Evolutionary conservation across 1,140 invertebrate species (phyloP), one percentile per base, ranked within the genome.

Genomic region (Drosophila lowei): DNA sequence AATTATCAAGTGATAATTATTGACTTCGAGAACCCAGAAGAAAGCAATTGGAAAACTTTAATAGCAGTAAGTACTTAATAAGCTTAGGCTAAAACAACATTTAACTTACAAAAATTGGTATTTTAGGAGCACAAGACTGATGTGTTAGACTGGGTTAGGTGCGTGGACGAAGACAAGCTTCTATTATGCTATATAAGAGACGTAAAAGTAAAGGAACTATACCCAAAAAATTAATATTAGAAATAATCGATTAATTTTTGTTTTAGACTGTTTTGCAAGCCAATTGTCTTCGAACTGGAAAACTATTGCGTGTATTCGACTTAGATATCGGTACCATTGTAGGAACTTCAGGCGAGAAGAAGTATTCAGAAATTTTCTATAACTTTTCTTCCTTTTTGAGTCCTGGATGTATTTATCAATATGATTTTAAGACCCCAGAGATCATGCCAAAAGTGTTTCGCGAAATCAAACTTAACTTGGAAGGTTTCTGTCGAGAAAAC

Each of bases 341-440:
- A 25, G 95, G 95, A 1, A 96, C 97, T 80, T 96, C 96, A 6
- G 98, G 97, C 6, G 95, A 97, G 81, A 96, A 95, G 84, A 94
- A 96, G 72, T 95, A 97, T 77, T 94, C 93, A 0, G 97, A 99
- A 93, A 95, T 99, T 67, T 99, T 99, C 92, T 99, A 97, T 91
- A 94, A 96, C 75, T 98, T 99, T 90, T 95, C 95, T 46, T 99
- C 98, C 0, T 99, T 99, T 92, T 93, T 99, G 16, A 97, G 95
- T 46, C 98, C 99, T 15, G 96, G 96, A 16, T 77, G 74, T 18
- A 98, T 99, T 88, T 99, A 98, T 91, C 94, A 94, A 48, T 96
- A 96, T 72, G 96, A 98, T 92, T 94, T 99, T 65, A 93, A 93
- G 13, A 93, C 94, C 55, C 92, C 93, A 11, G 92, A 94, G 1